Base-by-base conservation (phyloP, 2,797 vertebrate species). In the Tragelaphus eurycerus region DNA sequence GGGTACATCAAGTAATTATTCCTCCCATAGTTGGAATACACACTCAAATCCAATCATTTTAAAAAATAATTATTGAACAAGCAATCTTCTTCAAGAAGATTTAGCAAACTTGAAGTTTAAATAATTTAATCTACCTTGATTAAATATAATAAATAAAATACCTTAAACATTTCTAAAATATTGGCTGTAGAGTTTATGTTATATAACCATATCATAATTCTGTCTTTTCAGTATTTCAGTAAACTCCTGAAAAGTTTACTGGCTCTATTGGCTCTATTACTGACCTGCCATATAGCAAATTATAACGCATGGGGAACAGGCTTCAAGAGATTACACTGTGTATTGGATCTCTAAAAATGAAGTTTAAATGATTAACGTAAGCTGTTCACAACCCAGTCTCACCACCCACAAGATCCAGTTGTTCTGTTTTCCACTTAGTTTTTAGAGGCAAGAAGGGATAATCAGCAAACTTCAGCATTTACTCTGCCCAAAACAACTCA, bases 401-500 rank as follows among this genome's bases (percentile, higher is more conserved):
- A 94, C 97, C 93, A 86, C 21, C 27, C 71, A 16, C 11, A 85
- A 93, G 38, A 34, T 92, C 76, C 17, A 62, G 62, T 3, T 55
- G 60, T 76, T 94, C 55, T 91, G 54, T 50, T 90, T 95, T 86
- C n/a, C 62, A 78, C 54, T 92, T 82, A 38, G 23, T 48, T 86
- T 96, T 96, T 23, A 81, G 50, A 92, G 52, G 48, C 48, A 94
- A 81, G 84, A 52, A 60, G 71, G 23, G n/a, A 82, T n/a, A 79
- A 97, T 38, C 46, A 89, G 86, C 81, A 92, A 90, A 88, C 19
- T 79, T 92, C 14, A 78, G 74, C 6, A 4, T 93, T 78, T 54
- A 59, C 23, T 91, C 57, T 86, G 92, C 74, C 64, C 76, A 57
- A 93, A 86, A 83, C 31, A 95, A 99, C 99, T 99, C 98, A 99